A percentile compares a stretch with the other conserved stretches of the same genome.
Conservation (phyloP, 2,113 vertebrate species). For the Istiophorus platypterus region DNA sequence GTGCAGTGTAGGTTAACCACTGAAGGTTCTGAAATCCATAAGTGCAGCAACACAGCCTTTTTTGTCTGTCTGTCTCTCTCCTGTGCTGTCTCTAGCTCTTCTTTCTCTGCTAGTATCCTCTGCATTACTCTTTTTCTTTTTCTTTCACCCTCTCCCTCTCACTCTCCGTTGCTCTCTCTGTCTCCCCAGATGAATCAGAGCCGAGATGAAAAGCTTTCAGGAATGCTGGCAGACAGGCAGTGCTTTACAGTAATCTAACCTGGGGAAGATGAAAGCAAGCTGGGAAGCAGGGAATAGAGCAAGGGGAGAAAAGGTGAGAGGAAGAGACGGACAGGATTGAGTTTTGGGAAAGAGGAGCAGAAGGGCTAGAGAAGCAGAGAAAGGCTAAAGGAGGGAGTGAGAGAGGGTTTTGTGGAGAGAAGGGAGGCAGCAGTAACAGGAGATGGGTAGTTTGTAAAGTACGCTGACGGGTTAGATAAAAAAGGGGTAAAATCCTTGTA, state of each 20-base stretch:
- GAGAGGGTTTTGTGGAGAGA: constrained; percentile 17
- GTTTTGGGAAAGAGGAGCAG: constrained; percentile 64
- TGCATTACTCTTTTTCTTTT: constrained; percentile 28
- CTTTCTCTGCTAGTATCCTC: constrained; percentile 37
- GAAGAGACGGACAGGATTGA: constrained; percentile 57
- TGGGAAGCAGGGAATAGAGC: constrained; percentile 73
- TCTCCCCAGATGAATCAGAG: constrained; percentile 80
- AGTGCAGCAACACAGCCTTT: constrained; percentile 41
- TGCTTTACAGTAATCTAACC: constrained; percentile 85
- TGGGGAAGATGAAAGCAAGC: constrained; percentile 82
- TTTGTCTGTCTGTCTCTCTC: constrained; percentile 13
- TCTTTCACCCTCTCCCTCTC: constrained; percentile 22
- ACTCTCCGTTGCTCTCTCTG: constrained; percentile 47
- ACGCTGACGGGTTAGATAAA: constrained; percentile 12
- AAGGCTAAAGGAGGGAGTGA: too few relatives aligned
- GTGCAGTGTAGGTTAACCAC: constrained; percentile 76
- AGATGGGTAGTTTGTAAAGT: constrained; percentile 46
- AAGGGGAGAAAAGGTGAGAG: constrained; percentile 56
- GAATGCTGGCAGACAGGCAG: constrained; percentile 83
- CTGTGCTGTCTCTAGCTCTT: constrained; percentile 20
- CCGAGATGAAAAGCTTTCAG: constrained; percentile 84
- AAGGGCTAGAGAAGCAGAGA: constrained; percentile 22
- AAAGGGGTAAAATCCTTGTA: constrained; percentile 19
- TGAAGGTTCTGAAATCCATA: constrained; percentile 74
- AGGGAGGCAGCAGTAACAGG: constrained; percentile 14